These are phyloP conservation scores for Cryptocheilus praepositus DNA, from an alignment of 2,888 invertebrate genomes.

Conservation along the genomic window DNA sequence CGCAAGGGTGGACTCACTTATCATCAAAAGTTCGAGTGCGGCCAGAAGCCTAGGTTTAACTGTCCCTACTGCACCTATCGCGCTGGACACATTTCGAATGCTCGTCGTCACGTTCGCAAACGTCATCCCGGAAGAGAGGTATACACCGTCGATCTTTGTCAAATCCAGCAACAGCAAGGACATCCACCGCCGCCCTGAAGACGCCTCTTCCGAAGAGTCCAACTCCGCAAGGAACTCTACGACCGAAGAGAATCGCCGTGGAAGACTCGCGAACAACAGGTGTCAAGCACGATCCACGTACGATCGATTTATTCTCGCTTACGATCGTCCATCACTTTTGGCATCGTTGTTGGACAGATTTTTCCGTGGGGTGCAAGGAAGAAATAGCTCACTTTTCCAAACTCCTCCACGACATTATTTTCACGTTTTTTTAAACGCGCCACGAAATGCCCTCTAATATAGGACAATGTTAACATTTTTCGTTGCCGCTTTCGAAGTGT, in stretches of 20 bases:
- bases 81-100: conserved; percentile 60
- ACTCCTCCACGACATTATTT: too few species aligned
- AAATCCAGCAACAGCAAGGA: conserved; percentile 30
- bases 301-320: neutral
- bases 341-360: too few species aligned
- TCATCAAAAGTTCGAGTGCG: conserved; percentile 62
- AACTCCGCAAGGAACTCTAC: too few species aligned
- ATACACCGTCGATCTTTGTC: conserved; percentile 50
- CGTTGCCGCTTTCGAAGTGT: too few species aligned
- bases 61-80: conserved; percentile 65
- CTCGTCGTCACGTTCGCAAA: conserved; percentile 60
- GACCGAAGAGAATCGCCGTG: too few species aligned
- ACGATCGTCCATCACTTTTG: too few species aligned
- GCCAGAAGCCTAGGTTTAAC: conserved; percentile 61
- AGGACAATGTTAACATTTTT: too few species aligned
- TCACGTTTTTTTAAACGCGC: too few species aligned
- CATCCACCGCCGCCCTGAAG: neutral
- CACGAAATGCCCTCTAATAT: too few species aligned
- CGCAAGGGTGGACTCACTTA: conserved; percentile 59
- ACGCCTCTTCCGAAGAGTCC: neutral
- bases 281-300: neutral
- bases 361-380: too few species aligned
- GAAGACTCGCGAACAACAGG: too few species aligned
- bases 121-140: conserved; percentile 56
- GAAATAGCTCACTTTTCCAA: too few species aligned